Percentiles rank a stretch among this genome's conserved stretches.
Evolutionary conservation across 1,140 invertebrate genomes (phyloP).

Genomic region (Paralvinella palmiformis): DNA sequence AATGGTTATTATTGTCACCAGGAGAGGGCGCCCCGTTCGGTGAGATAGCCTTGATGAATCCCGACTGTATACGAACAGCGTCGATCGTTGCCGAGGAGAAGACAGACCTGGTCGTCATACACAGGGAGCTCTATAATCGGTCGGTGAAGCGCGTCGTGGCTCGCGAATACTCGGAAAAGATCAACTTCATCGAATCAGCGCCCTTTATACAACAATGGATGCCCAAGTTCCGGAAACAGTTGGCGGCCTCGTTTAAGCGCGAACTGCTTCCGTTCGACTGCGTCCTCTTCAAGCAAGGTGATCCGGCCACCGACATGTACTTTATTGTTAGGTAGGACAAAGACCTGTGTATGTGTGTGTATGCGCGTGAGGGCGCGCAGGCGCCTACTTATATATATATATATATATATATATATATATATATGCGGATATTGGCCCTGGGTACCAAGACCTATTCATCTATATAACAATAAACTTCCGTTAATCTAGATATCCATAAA

Average conservation of each 20-base stretch:
- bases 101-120: conserved; percentile 39
- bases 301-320: conserved; percentile 2
- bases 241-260: conserved; percentile 5
- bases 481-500: too few relatives aligned
- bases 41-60: conserved; percentile 41
- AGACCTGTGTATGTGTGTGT: too few relatives aligned
- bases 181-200: conserved; percentile 9
- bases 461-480: too few relatives aligned
- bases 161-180: conserved; percentile 10
- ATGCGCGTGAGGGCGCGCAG: too few relatives aligned
- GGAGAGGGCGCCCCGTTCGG: conserved; percentile 38
- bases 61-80: conserved; percentile 42
- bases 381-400: too few relatives aligned
- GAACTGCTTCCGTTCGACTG: conserved; percentile 1
- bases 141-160: conserved; percentile 27
- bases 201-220: background rate
- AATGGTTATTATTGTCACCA: too few relatives aligned
- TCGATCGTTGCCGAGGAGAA: conserved; percentile 40
- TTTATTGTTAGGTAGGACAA: conserved; percentile 9
- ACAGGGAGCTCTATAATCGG: conserved; percentile 42
- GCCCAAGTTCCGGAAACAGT: background rate
- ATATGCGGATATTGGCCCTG: too few relatives aligned
- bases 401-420: too few relatives aligned
- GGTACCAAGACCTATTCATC: too few relatives aligned
- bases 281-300: conserved; percentile 10